Conservation (phyloP, 2,888 invertebrate species). For the Leucophora obtusa region DNA sequence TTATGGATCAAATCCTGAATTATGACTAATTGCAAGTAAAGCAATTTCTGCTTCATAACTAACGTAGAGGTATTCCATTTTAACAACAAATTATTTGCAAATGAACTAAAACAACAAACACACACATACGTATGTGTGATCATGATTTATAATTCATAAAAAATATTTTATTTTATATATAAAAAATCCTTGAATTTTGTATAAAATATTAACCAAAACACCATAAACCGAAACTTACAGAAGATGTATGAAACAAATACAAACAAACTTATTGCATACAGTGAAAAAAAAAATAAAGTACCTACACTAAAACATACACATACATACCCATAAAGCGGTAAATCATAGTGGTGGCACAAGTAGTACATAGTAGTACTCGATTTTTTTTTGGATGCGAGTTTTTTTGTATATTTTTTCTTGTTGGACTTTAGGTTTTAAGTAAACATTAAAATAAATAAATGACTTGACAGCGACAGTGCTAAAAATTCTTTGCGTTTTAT, state of each 20-base stretch:
- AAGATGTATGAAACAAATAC: conserved; percentile 40
- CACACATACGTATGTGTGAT: neutral
- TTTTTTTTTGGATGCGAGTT: conserved; percentile 70
- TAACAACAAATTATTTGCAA: conserved; percentile 1
- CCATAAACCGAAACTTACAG: conserved; percentile 39
- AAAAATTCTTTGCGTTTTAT: conserved; percentile 69
- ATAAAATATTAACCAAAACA: conserved; percentile 54
- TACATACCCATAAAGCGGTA: conserved; percentile 45
- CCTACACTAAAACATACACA: conserved; percentile 1
- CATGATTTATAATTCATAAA: conserved; percentile 36
- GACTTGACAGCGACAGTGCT: conserved; percentile 73
- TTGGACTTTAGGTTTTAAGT: conserved; percentile 65
- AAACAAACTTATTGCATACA: neutral
- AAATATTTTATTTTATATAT: conserved; percentile 30
- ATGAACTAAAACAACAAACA: conserved; percentile 30
- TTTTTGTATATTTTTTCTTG: conserved; percentile 36
- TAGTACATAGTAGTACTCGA: conserved; percentile 67
- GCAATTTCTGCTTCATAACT: too few species aligned
- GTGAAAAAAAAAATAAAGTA: conserved; percentile 4
- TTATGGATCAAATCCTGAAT: too few species aligned
- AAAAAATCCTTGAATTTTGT: conserved; percentile 60
- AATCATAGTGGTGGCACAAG: conserved; percentile 56
- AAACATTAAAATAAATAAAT: conserved; percentile 77
- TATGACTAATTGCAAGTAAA: too few species aligned
- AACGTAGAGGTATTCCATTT: neutral